Base-by-base conservation (phyloP, 2,797 vertebrate species). In the Rallus crepitans region DNA sequence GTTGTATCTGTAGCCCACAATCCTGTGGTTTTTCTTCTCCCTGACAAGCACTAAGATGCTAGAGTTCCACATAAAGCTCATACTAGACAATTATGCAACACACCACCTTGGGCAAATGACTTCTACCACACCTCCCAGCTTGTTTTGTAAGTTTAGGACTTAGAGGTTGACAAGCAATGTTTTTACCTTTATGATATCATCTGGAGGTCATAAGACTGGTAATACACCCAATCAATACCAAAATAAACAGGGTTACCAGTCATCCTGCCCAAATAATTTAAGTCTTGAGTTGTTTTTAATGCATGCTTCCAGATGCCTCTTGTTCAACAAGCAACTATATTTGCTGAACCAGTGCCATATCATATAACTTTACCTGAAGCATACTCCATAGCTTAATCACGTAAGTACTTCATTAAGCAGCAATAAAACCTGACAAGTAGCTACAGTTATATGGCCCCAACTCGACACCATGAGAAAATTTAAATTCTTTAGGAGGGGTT, bases 281-380 rank as follows among this genome's bases (percentile, higher is more conserved):
- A 88, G 66, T 45, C 28, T 28, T 23, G 23, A 73, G 56, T 42
- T 81, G 69, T 78, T 91, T 91, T 80, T 55, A 81, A 91, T 45
- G 50, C 13, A 2, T 5, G 19, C 47, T 93, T 83, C 45, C 69
- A 93, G 45, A 15, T 56, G 55, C 7, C 69, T 84, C 35, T 40
- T 79, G 77, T 77, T 91, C 23, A 6, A 96, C 63, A 84, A 69
- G 55, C 27, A 90, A 35, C 33, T 20, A 23, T 25, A 78, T 81
- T 83, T 85, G 68, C 69, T 93, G 77, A 91, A 60, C 37, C 21
- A 12, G 20, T 39, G 85, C 93, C 93, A 93, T 65, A 78, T 39
- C 47, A 52, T 5, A 47, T 18, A 72, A 94, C 76, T 73, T 50
- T 7, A 50, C 48, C 48, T 50, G 48, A 50, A 50, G 24, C 48